phyloP scores from a whole-genome alignment of 2,797 vertebrate species.

The Acridotheres tristis region DNA sequence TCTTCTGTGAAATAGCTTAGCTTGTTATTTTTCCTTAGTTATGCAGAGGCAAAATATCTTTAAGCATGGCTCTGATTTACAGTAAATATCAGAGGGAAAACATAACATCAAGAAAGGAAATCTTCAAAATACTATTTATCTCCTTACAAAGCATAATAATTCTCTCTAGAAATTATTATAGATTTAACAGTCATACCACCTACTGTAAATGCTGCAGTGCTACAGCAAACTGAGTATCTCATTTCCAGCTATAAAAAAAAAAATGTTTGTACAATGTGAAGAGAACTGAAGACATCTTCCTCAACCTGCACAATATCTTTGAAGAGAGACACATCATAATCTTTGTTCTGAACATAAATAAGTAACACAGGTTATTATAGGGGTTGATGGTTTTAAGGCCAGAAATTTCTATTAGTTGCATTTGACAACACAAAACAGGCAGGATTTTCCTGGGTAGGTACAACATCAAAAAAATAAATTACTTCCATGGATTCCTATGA shows the following conservation, averaged over 20 bases:
- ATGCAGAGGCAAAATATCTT: neutral
- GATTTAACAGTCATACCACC: neutral
- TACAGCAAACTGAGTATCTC: neutral
- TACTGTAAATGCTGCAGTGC: neutral
- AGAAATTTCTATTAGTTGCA: neutral
- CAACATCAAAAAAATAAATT: neutral
- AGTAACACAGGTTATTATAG: neutral
- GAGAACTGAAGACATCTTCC: neutral
- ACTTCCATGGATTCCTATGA: neutral
- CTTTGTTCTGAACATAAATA: neutral
- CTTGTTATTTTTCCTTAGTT: neutral
- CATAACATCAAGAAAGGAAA: neutral
- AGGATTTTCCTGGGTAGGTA: neutral
- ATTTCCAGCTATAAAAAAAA: neutral
- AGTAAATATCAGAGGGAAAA: neutral
- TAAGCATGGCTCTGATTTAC: neutral
- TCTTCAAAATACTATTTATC: neutral
- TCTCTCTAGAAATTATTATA: neutral
- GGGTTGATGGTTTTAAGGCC: neutral
- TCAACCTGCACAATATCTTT: neutral
- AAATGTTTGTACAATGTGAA: neutral
- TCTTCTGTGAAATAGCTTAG: neutral
- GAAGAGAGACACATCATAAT: neutral
- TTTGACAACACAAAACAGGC: neutral
- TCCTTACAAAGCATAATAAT: neutral